Conservation (phyloP, 2,888 invertebrate species). For the Tenthredo distinguenda region DNA sequence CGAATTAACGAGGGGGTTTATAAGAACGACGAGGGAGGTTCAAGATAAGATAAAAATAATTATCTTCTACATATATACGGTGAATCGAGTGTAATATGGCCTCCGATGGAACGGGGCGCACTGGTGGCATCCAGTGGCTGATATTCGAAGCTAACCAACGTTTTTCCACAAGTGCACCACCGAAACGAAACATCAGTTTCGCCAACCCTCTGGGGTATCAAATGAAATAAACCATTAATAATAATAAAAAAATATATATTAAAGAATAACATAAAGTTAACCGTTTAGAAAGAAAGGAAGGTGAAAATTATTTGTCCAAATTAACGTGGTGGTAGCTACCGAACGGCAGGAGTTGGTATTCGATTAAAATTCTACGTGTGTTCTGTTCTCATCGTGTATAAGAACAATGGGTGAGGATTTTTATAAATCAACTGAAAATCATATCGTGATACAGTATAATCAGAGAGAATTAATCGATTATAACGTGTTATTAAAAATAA, state of each 20-base stretch:
- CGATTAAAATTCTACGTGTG: neutral
- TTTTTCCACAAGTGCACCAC: constrained; percentile 74
- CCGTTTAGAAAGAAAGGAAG: neutral
- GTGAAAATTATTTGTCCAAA: constrained; percentile 21
- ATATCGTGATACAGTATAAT: neutral
- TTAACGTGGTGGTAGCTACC: neutral
- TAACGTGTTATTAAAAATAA: constrained; percentile 15
- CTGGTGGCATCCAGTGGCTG: constrained; percentile 71
- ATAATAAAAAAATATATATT: neutral
- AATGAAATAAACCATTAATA: constrained; percentile 33
- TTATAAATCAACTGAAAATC: constrained; percentile 28
- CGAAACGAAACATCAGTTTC: constrained; percentile 73
- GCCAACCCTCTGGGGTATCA: constrained; percentile 56
- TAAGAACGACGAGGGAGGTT: constrained; percentile 14
- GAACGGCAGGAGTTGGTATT: neutral
- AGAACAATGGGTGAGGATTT: constrained; percentile 42
- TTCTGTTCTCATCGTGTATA: neutral
- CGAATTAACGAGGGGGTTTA: neutral
- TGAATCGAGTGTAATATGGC: constrained; percentile 60
- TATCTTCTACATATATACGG: constrained; percentile 7
- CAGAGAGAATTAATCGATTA: neutral
- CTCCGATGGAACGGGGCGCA: constrained; percentile 63
- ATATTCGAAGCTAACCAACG: constrained; percentile 63
- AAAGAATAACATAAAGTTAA: neutral
- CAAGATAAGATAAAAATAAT: constrained; percentile 7